These are phyloP conservation scores for Reticulitermes speratus DNA, from an alignment of 1,140 invertebrate genomes.

Conservation along the genomic window DNA sequence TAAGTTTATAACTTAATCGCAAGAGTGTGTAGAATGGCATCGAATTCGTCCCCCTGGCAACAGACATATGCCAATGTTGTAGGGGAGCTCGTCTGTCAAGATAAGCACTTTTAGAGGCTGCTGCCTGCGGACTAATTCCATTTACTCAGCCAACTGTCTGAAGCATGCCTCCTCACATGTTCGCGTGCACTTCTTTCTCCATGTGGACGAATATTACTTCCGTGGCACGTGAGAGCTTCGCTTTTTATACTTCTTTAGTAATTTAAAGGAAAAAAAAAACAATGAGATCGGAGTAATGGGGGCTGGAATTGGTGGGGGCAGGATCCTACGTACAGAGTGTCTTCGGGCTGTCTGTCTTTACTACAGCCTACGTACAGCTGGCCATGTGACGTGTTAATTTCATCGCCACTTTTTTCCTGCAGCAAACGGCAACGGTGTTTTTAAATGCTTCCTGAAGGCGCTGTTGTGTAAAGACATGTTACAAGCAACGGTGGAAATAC, in stretches of 20 bases:
- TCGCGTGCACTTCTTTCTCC: not conserved
- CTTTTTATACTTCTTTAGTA: slow-evolving; percentile 11
- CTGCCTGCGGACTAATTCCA: not conserved
- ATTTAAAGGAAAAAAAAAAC: not conserved
- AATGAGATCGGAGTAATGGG: not conserved
- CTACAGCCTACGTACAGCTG: not conserved
- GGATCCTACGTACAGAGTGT: not conserved
- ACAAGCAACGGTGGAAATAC: too few species aligned
- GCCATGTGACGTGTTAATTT: not conserved
- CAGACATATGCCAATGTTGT: slow-evolving; percentile 5
- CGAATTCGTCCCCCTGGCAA: not conserved
- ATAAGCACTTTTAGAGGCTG: not conserved
- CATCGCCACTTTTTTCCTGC: not conserved
- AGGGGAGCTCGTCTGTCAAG: not conserved
- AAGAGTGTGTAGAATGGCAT: too few species aligned
- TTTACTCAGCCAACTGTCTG: not conserved
- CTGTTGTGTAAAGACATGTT: too few species aligned
- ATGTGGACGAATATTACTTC: not conserved
- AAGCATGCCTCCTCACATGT: not conserved
- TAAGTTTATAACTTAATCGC: too few species aligned
- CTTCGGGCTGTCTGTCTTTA: not conserved
- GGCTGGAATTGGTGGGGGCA: not conserved
- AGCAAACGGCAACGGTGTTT: not conserved
- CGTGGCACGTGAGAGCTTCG: not conserved
- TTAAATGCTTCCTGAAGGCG: too few species aligned